A percentile compares a stretch with the other conserved stretches of the same genome.
Evolutionary conservation across 2,888 invertebrate genomes (phyloP).

Genomic region (Linnaemya tessellans): DNA sequence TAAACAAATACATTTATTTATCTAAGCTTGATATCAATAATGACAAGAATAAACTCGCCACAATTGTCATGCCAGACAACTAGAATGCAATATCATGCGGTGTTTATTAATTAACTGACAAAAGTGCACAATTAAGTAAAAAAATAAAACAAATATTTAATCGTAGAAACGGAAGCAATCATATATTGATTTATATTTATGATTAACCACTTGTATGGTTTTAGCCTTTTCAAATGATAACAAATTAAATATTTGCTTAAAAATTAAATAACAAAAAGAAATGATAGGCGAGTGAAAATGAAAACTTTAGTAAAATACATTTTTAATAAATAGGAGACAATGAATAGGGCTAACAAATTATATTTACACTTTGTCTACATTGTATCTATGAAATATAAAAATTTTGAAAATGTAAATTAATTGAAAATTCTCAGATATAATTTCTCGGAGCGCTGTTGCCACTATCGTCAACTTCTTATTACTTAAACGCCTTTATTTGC

Average conservation of each 20-base stretch:
- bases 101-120: slow-evolving; percentile 26
- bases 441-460: too few relatives aligned
- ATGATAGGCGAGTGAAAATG: neutral
- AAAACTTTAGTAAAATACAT: neutral
- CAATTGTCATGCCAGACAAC: slow-evolving; percentile 33
- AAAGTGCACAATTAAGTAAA: neutral
- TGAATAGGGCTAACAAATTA: too few relatives aligned
- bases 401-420: too few relatives aligned
- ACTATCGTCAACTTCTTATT: too few relatives aligned
- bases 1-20: slow-evolving; percentile 44
- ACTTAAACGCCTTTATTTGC: too few relatives aligned
- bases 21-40: slow-evolving; percentile 27
- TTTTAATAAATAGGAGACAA: too few relatives aligned
- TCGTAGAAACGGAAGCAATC: neutral
- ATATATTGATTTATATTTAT: neutral
- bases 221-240: too few relatives aligned
- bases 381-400: too few relatives aligned
- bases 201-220: neutral
- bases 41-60: neutral
- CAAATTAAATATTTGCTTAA: too few relatives aligned
- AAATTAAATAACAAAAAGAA: too few relatives aligned
- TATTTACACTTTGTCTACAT: too few relatives aligned
- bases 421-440: too few relatives aligned
- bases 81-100: slow-evolving; percentile 15
- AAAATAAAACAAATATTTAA: neutral